These are phyloP conservation scores for Sisyra terminalis DNA, from an alignment of 2,888 invertebrate species.

Conservation along the genomic window DNA sequence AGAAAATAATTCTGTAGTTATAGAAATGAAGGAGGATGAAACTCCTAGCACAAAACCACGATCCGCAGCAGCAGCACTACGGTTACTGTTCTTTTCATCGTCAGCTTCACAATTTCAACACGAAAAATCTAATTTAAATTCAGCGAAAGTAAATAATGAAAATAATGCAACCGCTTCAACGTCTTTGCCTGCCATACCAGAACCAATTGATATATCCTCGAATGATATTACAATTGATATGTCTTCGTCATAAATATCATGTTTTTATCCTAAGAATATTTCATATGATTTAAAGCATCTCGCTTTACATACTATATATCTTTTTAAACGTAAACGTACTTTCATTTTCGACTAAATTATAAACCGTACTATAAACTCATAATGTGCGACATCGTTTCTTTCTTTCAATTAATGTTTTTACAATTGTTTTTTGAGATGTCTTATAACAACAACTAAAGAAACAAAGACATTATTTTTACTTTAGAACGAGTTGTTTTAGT, in stretches of 20 bases:
- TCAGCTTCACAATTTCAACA: slow-evolving; percentile 12
- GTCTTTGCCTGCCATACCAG: slow-evolving; percentile 5
- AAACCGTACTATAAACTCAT: no score
- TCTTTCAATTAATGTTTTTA: no score
- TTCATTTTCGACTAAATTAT: no score
- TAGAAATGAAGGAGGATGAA: slow-evolving; percentile 22
- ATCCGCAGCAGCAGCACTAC: slow-evolving; percentile 30
- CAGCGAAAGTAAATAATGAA: neutral
- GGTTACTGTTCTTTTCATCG: slow-evolving; percentile 35
- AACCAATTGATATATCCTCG: slow-evolving; percentile 3
- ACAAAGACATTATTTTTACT: no score
- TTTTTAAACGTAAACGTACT: no score
- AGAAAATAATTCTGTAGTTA: slow-evolving; percentile 25
- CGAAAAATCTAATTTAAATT: neutral
- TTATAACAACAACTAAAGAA: no score
- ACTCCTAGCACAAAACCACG: slow-evolving; percentile 24
- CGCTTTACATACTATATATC: no score
- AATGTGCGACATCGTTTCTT: no score
- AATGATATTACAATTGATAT: slow-evolving; percentile 4
- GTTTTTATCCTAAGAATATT: no score
- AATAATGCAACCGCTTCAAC: neutral
- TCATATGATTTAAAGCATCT: no score
- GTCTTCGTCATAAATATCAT: slow-evolving; percentile 3
- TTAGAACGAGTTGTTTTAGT: no score
- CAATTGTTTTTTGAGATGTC: no score